Conservation (phyloP, 2,113 vertebrate genomes). For the Ailuropoda melanoleuca region DNA sequence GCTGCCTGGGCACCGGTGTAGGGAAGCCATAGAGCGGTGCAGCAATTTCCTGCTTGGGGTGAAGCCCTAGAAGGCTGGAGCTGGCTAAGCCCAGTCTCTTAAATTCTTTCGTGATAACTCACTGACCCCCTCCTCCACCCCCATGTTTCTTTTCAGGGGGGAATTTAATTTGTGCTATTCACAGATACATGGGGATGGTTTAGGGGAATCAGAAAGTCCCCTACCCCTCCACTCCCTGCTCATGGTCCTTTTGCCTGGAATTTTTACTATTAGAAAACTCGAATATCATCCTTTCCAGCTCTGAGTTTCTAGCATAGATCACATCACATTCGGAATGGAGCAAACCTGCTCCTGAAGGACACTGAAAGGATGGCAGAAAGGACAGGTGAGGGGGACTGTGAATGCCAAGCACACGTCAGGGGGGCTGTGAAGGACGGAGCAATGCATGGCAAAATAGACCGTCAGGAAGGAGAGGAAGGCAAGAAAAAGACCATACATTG, state of each 20-base stretch:
- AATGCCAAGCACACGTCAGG: background rate
- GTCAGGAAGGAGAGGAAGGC: background rate
- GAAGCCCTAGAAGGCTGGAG: slow-evolving; percentile 26
- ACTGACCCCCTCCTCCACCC: background rate
- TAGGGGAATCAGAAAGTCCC: background rate
- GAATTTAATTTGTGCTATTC: background rate
- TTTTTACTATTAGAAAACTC: background rate
- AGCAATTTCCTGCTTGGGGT: slow-evolving; percentile 66
- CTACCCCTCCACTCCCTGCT: background rate
- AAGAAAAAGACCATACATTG: background rate
- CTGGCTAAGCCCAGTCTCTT: slow-evolving; percentile 14
- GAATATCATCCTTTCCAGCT: background rate
- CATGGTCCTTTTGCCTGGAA: background rate
- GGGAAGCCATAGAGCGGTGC: slow-evolving; percentile 18
- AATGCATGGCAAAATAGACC: background rate
- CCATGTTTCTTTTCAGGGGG: background rate
- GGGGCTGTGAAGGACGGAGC: background rate
- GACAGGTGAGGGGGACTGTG: background rate
- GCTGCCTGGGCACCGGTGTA: slow-evolving; percentile 35
- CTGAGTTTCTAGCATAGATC: background rate
- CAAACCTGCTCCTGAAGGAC: background rate
- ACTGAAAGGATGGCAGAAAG: background rate
- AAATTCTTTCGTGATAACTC: slow-evolving; percentile 42
- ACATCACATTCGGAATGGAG: background rate
- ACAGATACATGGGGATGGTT: background rate